phyloP scores from a whole-genome alignment of 1,140 invertebrate genomes.

The Bombus pascuorum region DNA sequence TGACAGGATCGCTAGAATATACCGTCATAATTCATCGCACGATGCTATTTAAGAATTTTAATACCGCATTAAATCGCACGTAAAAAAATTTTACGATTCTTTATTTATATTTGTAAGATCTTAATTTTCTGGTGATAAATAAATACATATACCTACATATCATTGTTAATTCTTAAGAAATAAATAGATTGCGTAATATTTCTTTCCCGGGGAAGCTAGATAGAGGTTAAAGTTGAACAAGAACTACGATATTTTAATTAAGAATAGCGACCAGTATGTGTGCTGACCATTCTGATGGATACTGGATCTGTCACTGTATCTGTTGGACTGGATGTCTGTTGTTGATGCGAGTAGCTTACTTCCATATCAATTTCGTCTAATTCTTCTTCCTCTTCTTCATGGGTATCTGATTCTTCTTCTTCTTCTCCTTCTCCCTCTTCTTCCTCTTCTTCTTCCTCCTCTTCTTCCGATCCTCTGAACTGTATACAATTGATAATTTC shows the following conservation, averaged over 20 bases:
- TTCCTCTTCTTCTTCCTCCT: constrained; percentile 81
- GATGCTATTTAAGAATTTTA: neutral
- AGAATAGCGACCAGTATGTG: constrained; percentile 71
- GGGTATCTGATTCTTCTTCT: constrained; percentile 87
- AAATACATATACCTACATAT: neutral
- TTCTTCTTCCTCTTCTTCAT: constrained; percentile 88
- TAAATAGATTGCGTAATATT: neutral
- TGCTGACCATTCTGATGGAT: constrained; percentile 79
- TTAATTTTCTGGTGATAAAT: neutral
- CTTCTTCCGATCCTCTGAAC: constrained; percentile 76
- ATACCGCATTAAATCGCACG: no score
- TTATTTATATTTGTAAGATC: constrained; percentile 7
- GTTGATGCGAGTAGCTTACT: constrained; percentile 80
- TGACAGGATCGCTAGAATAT: neutral
- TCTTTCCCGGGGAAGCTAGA: neutral
- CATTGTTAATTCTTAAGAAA: neutral
- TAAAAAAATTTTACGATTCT: neutral
- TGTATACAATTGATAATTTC: constrained; percentile 29
- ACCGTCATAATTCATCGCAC: neutral
- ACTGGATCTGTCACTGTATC: constrained; percentile 77
- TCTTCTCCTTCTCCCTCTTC: constrained; percentile 86
- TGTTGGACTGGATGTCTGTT: constrained; percentile 79
- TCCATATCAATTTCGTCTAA: constrained; percentile 84
- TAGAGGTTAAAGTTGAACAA: constrained; percentile 2
- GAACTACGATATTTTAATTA: constrained; percentile 55